Evolutionary conservation across 2,797 vertebrate genomes (phyloP), one percentile per base, ranked within the genome.

Genomic region (Macrochelys suwanniensis): DNA sequence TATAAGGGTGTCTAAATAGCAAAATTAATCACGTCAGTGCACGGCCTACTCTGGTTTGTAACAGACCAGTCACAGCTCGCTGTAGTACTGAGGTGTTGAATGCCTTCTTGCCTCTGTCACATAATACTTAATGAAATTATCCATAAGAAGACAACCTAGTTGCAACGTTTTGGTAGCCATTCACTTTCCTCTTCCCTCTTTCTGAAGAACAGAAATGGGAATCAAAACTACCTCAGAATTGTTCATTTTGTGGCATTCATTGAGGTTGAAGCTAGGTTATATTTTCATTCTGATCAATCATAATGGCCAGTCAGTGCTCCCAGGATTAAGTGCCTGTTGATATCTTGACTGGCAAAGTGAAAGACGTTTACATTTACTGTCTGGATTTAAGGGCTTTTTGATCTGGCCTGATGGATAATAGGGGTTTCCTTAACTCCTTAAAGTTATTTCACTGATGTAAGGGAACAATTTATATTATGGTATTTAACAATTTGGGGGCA

Each of bases 221-320:
- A 33, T 89, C 80, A 74, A 71, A 71, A 80, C 88, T 82, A 82
- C 26, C 71, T 88, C 76, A 17, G n/a, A 83, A 11, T 6, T 0
- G 11, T 53, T 91, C 33, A 26, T 50, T 87, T 86, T 50, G 10
- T 37, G 61, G 68, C 47, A n/a, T 83, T 28, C 78, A 76, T 50
- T 77, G 45, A 77, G 71, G 6, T 49, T 45, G 45, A 28, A 49
- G 45, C 45, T 71, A 42, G 50, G 51, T 21, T 80, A 3, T 23
- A 71, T 21, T 0, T 83, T 89, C 74, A 23, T 76, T 11, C 10
- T 25, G 1, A 1, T 76, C 11, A 3, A 25, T 68, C 45, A 8
- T 33, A 23, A 82, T 45, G 28, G 10, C 79, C 0, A 0, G 71
- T 76, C 0, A 0, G 1, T 74, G 59, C 82, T 82, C 45, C 3